phyloP scores from a whole-genome alignment of 2,797 vertebrate species.

The Dermochelys coriacea region DNA sequence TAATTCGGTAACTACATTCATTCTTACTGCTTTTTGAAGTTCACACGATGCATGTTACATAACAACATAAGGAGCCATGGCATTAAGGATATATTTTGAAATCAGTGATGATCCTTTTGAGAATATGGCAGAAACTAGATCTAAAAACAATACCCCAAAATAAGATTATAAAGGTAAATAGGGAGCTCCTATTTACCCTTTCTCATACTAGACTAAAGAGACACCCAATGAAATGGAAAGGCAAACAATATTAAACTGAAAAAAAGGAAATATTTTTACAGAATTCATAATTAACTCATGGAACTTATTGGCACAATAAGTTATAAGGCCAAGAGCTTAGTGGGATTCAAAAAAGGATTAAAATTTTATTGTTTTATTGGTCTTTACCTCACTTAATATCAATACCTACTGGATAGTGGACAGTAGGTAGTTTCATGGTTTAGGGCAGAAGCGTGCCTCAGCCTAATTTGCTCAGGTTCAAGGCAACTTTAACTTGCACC shows the following conservation, averaged over 20 bases:
- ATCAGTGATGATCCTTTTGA: background rate
- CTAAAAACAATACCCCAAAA: background rate
- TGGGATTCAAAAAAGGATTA: background rate
- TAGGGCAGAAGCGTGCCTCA: background rate
- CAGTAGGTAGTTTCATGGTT: background rate
- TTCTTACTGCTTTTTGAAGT: conserved; percentile 34
- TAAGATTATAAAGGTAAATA: background rate
- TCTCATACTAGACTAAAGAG: background rate
- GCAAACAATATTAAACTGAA: background rate
- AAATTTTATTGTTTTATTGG: background rate
- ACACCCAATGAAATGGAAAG: background rate
- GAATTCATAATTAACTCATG: background rate
- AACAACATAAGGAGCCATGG: background rate
- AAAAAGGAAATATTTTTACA: accelerated
- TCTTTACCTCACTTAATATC: background rate
- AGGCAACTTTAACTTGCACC: background rate
- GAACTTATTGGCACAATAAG: background rate
- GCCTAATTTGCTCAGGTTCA: background rate
- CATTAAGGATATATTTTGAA: conserved; percentile 7
- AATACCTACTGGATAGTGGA: background rate
- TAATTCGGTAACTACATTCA: conserved; percentile 88
- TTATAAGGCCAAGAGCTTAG: background rate
- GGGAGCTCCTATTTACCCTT: background rate
- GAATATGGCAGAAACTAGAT: background rate
- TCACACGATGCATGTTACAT: background rate